Evolutionary conservation across 2,797 vertebrate species (phyloP), one percentile per base, ranked within the genome.

Genomic region (Streptopelia turtur): DNA sequence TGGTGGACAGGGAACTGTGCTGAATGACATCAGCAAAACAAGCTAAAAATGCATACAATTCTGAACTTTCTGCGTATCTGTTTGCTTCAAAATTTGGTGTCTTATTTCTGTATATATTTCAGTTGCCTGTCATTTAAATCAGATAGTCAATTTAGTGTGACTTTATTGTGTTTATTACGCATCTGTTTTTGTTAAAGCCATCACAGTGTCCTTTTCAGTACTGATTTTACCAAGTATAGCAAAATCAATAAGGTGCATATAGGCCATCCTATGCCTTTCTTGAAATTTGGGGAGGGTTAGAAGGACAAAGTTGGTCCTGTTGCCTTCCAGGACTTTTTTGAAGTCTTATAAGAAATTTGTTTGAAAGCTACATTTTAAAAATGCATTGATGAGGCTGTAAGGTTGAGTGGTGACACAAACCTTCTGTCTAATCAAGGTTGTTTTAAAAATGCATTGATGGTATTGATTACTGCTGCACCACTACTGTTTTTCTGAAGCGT

Each of bases 181-280:
- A 53, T 64, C 31, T 65, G 18, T 61, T 93, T 97, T 96, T 96
- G 60, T 96, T 92, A 55, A 96, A 94, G 74, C 70, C 84, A 55
- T 95, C 75, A 60, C 24, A 83, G 45, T 95, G 72, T 90, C 68
- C 81, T 93, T 91, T 96, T 78, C 71, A 93, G 74, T 94, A 95
- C 75, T 35, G 83, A 11, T 68, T 82, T 66, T 63, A 61, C 56
- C 83, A 76, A 70, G n/a, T 68, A 64, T 77, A 88, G 93, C 45
- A 92, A 94, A 95, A 76, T 90, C 77, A 80, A 66, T 82, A 94
- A 90, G 95, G 97, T 97, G 97, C 97, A 88, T 93, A 91, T 68
- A 96, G 95, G 94, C 96, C 97, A 94, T 93, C 86, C 69, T 95
- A 93, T 97, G 97, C 97, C 97, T 98, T 97, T 96, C 87, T 95